phyloP scores from a whole-genome alignment of 1,140 invertebrate species.

The Dryas iulia region DNA sequence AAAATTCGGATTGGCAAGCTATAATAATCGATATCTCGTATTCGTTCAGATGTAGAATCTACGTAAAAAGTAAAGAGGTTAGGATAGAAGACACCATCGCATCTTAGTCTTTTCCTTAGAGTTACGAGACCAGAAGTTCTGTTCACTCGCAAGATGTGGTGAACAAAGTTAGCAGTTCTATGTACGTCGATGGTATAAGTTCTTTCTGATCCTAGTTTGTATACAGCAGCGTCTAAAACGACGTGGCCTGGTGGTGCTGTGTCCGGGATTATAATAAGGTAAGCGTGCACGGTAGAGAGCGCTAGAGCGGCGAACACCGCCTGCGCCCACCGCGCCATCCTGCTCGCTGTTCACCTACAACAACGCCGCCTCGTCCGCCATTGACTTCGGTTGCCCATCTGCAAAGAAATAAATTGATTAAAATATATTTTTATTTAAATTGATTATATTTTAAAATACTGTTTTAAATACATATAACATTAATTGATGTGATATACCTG shows the following conservation, averaged over 20 bases:
- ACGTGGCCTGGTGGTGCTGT: constrained; percentile 83
- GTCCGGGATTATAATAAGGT: constrained; percentile 87
- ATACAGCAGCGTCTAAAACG: constrained; percentile 91
- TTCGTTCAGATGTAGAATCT: constrained; percentile 89
- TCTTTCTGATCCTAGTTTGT: constrained; percentile 86
- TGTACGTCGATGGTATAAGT: constrained; percentile 88
- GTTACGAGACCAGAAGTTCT: constrained; percentile 87
- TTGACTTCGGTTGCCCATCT: constrained; percentile 55
- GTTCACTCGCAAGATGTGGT: constrained; percentile 88
- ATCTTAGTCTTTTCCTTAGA: constrained; percentile 86
- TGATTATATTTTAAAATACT: no score
- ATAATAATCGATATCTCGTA: constrained; percentile 91
- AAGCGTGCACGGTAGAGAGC: constrained; percentile 69
- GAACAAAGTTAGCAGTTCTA: constrained; percentile 89
- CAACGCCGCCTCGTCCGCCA: constrained; percentile 61
- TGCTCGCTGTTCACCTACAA: constrained; percentile 60
- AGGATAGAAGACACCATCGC: constrained; percentile 90
- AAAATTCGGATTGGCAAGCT: constrained; percentile 89
- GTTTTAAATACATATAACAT: no score
- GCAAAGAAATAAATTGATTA: constrained; percentile 36
- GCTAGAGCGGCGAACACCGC: constrained; percentile 47
- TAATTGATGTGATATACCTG: no score
- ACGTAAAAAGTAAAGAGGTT: constrained; percentile 92
- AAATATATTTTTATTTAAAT: neutral
- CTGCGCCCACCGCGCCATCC: constrained; percentile 55